Evolutionary conservation across 2,113 vertebrate genomes (phyloP).

Genomic region (Turnix velox): DNA sequence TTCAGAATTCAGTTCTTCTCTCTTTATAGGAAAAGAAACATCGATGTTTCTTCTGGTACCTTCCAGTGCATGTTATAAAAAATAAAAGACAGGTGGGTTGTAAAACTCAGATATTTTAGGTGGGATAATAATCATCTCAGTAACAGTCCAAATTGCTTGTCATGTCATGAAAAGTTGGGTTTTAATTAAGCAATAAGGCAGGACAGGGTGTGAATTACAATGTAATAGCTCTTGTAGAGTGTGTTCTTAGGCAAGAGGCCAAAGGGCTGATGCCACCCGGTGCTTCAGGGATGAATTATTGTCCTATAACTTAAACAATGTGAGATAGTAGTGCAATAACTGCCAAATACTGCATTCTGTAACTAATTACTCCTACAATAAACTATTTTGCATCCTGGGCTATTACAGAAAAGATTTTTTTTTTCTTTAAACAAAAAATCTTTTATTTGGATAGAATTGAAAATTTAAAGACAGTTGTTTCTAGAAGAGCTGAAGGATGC

Average conservation of each 20-base stretch:
- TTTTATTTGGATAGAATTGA: neutral
- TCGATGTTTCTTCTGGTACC: neutral
- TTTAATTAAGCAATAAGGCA: conserved; percentile 79
- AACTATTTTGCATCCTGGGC: neutral
- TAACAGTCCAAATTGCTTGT: conserved; percentile 74
- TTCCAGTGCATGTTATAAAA: neutral
- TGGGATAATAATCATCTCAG: conserved; percentile 70
- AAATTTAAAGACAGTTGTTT: neutral
- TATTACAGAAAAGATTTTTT: neutral
- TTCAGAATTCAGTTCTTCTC: neutral
- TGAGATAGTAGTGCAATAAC: neutral
- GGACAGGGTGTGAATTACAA: conserved; percentile 72
- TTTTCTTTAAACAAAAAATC: no score
- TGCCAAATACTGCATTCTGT: neutral
- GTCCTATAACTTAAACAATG: conserved; percentile 33
- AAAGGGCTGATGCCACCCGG: conserved; percentile 57
- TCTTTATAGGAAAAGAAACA: neutral
- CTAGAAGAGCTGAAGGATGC: neutral
- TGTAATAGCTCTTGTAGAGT: conserved; percentile 71
- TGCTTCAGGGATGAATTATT: conserved; percentile 54
- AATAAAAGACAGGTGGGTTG: neutral
- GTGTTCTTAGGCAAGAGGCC: conserved; percentile 73
- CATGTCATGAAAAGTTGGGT: conserved; percentile 63
- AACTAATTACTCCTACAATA: neutral
- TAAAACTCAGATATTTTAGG: conserved; percentile 66